Evolutionary conservation across 2,797 vertebrate genomes (phyloP), one percentile per base, ranked within the genome.

Genomic region (Oreonectes daqikongensis): DNA sequence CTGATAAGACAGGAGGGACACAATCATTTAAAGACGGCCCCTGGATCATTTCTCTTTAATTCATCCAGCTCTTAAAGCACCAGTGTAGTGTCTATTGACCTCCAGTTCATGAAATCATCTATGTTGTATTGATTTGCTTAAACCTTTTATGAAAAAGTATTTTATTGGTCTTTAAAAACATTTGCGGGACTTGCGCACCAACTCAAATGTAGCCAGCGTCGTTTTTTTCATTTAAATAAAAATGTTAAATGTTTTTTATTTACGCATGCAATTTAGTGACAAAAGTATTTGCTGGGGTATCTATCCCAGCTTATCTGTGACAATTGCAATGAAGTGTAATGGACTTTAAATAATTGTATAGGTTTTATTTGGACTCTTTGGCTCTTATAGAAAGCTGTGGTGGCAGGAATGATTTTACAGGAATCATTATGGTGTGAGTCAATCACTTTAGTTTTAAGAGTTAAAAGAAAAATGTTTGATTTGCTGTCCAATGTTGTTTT

Each of bases 1-100:
- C 52, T 48, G 80, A 84, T 82, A 84, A 80, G 50, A 11, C n/a
- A 20, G 24, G 24, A 48, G 40, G 63, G 74, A 76, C 64, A 60
- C 28, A 48, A n/a, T 75, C 11, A 35, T 76, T 68, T 68, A 59
- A 48, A 68, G 28, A 5, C 24, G 61, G 40, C 4, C 9, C 11
- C 68, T 59, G 48, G 26, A 59, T 66, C 20, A 1, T 35, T 10
- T 57, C 24, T 28, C 48, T 71, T 55, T n/a, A 15, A 79, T 76
- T 76, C 22, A 69, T 72, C 79, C 75, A 38, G 26, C 66, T 71
- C 69, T 67, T 22, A 40, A 72, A 30, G 42, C 48, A 68, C 22
- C 53, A 22, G 38, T 79, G 57, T 69, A 35, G 69, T 3, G 30
- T 74, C 32, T 61, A 20, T 48, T 75, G 53, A 75, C 67, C 50